Evolutionary conservation across 2,113 vertebrate genomes (phyloP), one percentile per base, ranked within the genome.

Genomic region (Philantomba maxwellii): DNA sequence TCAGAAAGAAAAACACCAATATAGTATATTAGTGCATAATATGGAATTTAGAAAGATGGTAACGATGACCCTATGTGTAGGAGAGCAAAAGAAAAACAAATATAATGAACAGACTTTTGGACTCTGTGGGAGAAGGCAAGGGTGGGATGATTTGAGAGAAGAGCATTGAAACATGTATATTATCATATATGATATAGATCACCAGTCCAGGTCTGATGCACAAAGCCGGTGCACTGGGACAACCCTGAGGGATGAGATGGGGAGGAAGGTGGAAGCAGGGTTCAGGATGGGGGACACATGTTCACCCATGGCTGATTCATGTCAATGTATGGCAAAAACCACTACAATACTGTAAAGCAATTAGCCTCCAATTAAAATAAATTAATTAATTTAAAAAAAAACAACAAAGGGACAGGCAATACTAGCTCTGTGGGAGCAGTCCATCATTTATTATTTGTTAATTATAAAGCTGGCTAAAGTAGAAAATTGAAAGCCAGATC

Each of bases 21-120:
- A 66, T 16, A 66, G 33, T 19, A 66, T 66, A 66, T 8, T 66
- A 66, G n/a, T 4, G 2, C 62, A n/a, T 66, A 10, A 19, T n/a
- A n/a, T 66, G 62, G 3, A n/a, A 66, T 66, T 66, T 66, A 66
- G 16, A 66, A 66, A 66, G 62, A 66, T 66, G 2, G 62, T 9
- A 66, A 66, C 1, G 4, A n/a, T 66, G 8, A n/a, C 33, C 16
- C 62, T 9, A 0, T 66, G 17, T 66, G 16, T 0, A 0, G 17
- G 33, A 66, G 2, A 66, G 62, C 16, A 66, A n/a, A 66, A n/a
- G 62, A n/a, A 33, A 66, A 16, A 66, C 33, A 19, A 7, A 66
- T n/a, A 1, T n/a, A 66, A 2, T 17, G 62, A 17, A 64, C 15
- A 64, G 62, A 5, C 33, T 66, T 66, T n/a, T 66, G 33, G 33